These are phyloP conservation scores for Pantherophis vulpinus DNA, from an alignment of 2,797 vertebrate species.

Conservation along the genomic window DNA sequence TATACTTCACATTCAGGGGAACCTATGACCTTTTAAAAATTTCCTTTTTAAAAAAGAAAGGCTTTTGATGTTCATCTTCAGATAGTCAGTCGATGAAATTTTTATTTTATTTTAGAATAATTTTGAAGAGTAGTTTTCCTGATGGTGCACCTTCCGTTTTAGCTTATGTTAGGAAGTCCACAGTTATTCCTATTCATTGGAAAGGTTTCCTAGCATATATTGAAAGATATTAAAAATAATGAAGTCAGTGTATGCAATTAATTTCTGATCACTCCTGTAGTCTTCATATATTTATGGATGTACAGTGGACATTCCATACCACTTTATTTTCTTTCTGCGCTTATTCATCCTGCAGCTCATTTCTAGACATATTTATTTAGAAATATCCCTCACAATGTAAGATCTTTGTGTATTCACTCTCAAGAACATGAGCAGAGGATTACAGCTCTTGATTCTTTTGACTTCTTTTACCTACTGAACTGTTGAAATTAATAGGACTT, in stretches of 20 bases:
- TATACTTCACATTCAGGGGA: conserved; percentile 71
- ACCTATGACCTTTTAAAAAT: conserved; percentile 56
- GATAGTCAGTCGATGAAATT: conserved; percentile 60
- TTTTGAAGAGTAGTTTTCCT: conserved; percentile 61
- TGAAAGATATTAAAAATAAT: background rate
- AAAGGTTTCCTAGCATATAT: background rate
- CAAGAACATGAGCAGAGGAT: background rate
- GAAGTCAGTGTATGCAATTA: background rate
- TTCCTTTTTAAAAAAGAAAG: conserved; percentile 40
- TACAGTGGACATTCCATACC: background rate
- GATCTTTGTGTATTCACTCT: background rate
- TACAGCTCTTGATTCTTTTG: background rate
- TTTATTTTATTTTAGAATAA: conserved; percentile 58
- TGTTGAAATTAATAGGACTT: background rate
- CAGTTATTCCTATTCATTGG: conserved; percentile 38
- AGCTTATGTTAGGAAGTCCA: conserved; percentile 56
- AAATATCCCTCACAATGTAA: background rate
- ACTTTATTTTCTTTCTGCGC: background rate
- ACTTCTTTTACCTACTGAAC: background rate
- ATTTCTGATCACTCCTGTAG: background rate
- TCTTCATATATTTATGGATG: background rate
- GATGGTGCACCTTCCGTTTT: conserved; percentile 42
- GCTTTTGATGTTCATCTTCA: conserved; percentile 61
- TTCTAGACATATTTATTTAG: background rate
- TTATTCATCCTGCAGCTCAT: background rate